Percentiles rank a stretch among this genome's conserved stretches.
Conservation (phyloP, 1,140 invertebrate genomes). For the Lysiphlebus fabarum region DNA sequence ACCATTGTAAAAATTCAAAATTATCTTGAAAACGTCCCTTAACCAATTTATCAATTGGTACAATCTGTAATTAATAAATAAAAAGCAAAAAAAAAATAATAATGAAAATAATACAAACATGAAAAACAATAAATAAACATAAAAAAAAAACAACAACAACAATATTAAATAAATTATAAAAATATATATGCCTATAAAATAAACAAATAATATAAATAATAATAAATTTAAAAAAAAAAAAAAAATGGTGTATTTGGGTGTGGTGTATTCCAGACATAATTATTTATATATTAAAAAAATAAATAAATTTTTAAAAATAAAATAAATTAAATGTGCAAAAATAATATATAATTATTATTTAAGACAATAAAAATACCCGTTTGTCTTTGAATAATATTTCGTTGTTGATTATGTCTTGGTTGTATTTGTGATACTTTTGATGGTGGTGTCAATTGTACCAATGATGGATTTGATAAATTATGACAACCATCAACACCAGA, state of each 20-base stretch:
- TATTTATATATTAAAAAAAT: slow-evolving; percentile 25
- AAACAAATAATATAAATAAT: slow-evolving; percentile 18
- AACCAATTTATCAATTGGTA: slow-evolving; percentile 84
- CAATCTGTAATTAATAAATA: slow-evolving; percentile 68
- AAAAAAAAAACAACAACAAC: slow-evolving; percentile 18
- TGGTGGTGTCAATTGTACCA: slow-evolving; percentile 51
- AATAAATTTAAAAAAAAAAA: background rate
- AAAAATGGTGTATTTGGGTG: no score
- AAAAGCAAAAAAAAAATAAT: slow-evolving; percentile 51
- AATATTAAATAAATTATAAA: slow-evolving; percentile 29
- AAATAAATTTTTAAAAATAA: no score
- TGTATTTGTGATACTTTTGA: slow-evolving; percentile 51
- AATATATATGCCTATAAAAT: no score
- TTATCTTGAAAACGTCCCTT: slow-evolving; percentile 97
- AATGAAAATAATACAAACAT: slow-evolving; percentile 44
- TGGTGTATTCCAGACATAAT: no score
- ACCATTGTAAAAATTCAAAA: slow-evolving; percentile 99
- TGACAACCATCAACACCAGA: slow-evolving; percentile 54
- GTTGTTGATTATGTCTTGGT: slow-evolving; percentile 48
- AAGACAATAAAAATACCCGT: slow-evolving; percentile 41
- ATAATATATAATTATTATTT: slow-evolving; percentile 18
- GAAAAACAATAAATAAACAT: slow-evolving; percentile 23
- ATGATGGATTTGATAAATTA: slow-evolving; percentile 51
- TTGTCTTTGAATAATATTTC: slow-evolving; percentile 44
- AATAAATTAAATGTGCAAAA: slow-evolving; percentile 19